Conservation (phyloP, 1,140 invertebrate species). For the Ctenoplectra terminalis region DNA sequence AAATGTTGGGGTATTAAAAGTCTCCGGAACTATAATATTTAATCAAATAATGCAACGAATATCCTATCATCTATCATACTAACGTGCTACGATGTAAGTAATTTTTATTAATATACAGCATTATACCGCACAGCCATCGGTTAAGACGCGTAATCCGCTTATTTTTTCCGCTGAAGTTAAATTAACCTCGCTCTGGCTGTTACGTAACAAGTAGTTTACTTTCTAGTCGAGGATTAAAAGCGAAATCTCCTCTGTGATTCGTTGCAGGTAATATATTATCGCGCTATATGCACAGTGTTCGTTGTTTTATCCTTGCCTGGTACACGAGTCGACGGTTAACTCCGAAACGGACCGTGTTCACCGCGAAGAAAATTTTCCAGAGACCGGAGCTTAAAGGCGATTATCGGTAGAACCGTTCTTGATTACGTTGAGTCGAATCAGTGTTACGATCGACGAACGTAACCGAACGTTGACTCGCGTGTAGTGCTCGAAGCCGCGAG, state of each 20-base stretch:
- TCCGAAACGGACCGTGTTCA: not conserved
- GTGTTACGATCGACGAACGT: not conserved
- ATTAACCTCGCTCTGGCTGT: constrained; percentile 1
- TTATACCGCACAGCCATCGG: not conserved
- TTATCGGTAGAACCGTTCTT: not conserved
- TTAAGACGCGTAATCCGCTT: not conserved
- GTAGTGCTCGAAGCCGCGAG: too few relatives aligned
- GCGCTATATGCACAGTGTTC: not conserved
- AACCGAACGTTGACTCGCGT: not conserved
- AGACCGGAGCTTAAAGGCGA: too few relatives aligned
- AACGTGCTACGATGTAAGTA: not conserved
- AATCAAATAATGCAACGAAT: not conserved
- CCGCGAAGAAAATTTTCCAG: not conserved
- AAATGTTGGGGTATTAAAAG: not conserved
- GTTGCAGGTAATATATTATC: not conserved
- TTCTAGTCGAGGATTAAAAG: constrained; percentile 27
- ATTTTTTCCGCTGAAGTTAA: not conserved
- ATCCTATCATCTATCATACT: not conserved
- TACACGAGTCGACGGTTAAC: not conserved
- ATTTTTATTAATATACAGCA: not conserved
- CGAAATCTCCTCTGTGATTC: not conserved
- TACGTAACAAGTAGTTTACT: constrained; percentile 21
- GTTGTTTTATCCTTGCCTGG: not conserved
- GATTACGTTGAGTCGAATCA: not conserved
- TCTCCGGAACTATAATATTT: too few relatives aligned